phyloP scores from a whole-genome alignment of 2,888 invertebrate genomes.

The Chrysopilus asiliformis region DNA sequence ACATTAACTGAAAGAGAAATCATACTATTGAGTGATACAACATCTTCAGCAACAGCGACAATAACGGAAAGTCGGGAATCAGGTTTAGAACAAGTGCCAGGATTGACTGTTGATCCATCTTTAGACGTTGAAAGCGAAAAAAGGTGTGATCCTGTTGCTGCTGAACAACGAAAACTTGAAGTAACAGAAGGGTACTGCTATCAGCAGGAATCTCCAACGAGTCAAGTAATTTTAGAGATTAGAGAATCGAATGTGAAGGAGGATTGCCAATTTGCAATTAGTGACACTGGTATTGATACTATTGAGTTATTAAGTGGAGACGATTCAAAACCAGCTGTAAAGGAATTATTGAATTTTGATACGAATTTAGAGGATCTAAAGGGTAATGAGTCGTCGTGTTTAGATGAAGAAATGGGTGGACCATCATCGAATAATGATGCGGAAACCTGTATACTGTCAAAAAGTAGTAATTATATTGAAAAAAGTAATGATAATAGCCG shows the following conservation, averaged over 20 bases:
- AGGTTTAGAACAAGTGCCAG: not conserved
- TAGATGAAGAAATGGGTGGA: constrained; percentile 10
- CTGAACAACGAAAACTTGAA: no score
- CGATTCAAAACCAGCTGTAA: no score
- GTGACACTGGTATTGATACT: no score
- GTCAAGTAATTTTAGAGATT: no score
- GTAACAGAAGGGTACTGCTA: no score
- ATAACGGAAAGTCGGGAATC: not conserved
- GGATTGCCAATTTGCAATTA: no score
- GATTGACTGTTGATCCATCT: not conserved
- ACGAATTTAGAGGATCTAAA: constrained; percentile 1
- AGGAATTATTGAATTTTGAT: constrained; percentile 1
- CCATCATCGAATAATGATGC: constrained; percentile 12
- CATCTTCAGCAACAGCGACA: constrained; percentile 3
- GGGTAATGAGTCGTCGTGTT: not conserved
- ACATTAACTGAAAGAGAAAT: not conserved
- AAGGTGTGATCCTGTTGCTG: not conserved
- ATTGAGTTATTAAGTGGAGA: no score
- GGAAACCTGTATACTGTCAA: constrained; percentile 12
- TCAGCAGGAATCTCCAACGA: no score
- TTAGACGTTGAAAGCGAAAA: not conserved
- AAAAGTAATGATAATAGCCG: constrained; percentile 5
- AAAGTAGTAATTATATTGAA: constrained; percentile 11
- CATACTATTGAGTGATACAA: not conserved
- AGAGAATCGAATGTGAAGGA: no score